Conservation (phyloP, 2,888 invertebrate species). For the Dryadula phaetusa region DNA sequence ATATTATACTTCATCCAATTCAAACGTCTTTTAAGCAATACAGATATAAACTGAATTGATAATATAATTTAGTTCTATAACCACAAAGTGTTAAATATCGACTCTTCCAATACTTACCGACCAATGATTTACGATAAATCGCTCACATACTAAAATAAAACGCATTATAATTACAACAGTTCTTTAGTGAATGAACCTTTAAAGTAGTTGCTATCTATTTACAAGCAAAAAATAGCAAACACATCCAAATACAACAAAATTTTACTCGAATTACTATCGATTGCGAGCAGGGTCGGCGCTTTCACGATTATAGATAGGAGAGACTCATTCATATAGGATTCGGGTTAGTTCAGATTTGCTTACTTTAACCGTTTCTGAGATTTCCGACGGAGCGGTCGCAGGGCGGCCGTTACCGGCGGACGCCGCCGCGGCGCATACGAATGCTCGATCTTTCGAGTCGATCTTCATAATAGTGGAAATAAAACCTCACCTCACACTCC, state of each 20-base stretch:
- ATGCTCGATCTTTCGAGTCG: neutral
- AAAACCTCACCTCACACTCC: neutral
- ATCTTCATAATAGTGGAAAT: neutral
- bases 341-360: conserved; percentile 21
- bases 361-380: conserved; percentile 12
- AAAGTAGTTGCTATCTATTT: neutral
- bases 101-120: too few relatives aligned
- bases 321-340: neutral
- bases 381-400: conserved; percentile 13
- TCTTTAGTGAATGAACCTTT: neutral
- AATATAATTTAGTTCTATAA: too few relatives aligned
- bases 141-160: too few relatives aligned
- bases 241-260: too few relatives aligned
- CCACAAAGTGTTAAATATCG: too few relatives aligned
- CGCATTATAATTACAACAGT: neutral
- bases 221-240: neutral
- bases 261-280: too few relatives aligned
- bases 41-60: too few relatives aligned
- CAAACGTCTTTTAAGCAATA: too few relatives aligned
- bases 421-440: conserved; percentile 6
- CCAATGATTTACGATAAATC: too few relatives aligned
- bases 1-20: too few relatives aligned
- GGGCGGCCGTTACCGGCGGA: neutral
- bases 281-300: too few relatives aligned
- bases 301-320: too few relatives aligned